Evolutionary conservation across 2,797 vertebrate species (phyloP).

Genomic region (Halcyon leucocephala): DNA sequence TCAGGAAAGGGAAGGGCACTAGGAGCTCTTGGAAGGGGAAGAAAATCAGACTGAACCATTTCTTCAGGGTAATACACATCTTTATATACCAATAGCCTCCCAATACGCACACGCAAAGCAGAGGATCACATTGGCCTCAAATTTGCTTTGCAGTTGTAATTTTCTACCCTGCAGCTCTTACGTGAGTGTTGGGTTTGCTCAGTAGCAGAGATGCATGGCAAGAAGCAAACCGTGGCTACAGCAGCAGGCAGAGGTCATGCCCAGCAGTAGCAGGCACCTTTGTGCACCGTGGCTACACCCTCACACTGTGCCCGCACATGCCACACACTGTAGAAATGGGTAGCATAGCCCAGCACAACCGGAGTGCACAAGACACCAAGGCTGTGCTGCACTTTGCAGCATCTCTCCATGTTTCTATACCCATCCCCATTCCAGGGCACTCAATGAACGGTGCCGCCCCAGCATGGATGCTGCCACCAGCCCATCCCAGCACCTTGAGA

Average conservation of each 20-base stretch:
- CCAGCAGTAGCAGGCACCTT: rapidly evolving
- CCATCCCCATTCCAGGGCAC: rapidly evolving
- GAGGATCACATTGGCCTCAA: background rate
- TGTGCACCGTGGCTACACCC: background rate
- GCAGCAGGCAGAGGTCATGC: background rate
- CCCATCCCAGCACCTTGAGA: rapidly evolving
- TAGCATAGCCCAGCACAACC: background rate
- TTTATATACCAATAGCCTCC: background rate
- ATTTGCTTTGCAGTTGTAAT: background rate
- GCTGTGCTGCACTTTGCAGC: rapidly evolving
- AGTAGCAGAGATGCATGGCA: background rate
- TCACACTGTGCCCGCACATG: rapidly evolving
- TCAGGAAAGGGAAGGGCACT: background rate
- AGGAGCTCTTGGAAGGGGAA: background rate
- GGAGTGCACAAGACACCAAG: rapidly evolving
- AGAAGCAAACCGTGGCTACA: rapidly evolving
- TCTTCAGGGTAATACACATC: background rate
- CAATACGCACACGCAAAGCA: rapidly evolving
- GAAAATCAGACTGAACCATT: background rate
- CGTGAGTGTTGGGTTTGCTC: rapidly evolving
- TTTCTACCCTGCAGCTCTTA: background rate
- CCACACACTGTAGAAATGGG: rapidly evolving
- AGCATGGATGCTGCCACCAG: rapidly evolving
- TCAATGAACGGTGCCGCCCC: rapidly evolving
- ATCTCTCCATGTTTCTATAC: rapidly evolving